Base-by-base conservation (phyloP, 2,797 vertebrate species). In the Acanthurus tractus region DNA sequence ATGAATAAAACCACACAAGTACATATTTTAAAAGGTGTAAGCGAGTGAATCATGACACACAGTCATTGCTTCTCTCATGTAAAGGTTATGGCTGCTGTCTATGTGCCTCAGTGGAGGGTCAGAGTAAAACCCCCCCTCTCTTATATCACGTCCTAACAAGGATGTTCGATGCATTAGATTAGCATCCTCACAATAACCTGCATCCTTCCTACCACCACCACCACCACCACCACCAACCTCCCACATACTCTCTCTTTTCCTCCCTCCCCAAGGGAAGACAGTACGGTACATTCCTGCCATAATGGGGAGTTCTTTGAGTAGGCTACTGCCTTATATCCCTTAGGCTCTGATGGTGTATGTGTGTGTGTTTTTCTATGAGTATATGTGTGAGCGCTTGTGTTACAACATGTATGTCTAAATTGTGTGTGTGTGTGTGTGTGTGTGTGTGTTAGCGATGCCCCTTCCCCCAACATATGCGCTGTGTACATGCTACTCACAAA, bases 231-330 rank as follows among this genome's bases (percentile, higher is more conserved):
- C 52, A 66, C 77, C 76, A 79, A 64, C 81, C 84, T 87, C 79
- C 82, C 74, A 92, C 82, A 78, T 73, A 70, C 65, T 76, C 78
- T n/a, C 64, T 68, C 71, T 66, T 48, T 56, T 59, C 58, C 78
- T 72, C 63, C 57, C 29, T 54, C 78, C 89, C 84, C 63, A 57
- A 64, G 86, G 84, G 87, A 81, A 61, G 83, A 79, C 81, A 78
- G 80, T 78, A 79, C 83, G 76, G 80, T 80, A 90, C 79, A 84
- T 81, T 90, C 46, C 83, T 84, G 82, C 79, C 86, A 92, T 94
- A 94, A 94, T 95, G 91, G 92, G 68, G 81, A 79, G 81, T 88
- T 94, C 91, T 92, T 91, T 86, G 86, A 91, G 88, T 86, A 82
- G 81, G 87, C 84, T 92, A 83, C 81, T 82, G 83, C 76, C 85